A percentile compares a stretch with the other conserved stretches of the same genome.
These are phyloP conservation scores for Diorhabda sublineata DNA, from an alignment of 1,140 invertebrate genomes.

Conservation along the genomic window DNA sequence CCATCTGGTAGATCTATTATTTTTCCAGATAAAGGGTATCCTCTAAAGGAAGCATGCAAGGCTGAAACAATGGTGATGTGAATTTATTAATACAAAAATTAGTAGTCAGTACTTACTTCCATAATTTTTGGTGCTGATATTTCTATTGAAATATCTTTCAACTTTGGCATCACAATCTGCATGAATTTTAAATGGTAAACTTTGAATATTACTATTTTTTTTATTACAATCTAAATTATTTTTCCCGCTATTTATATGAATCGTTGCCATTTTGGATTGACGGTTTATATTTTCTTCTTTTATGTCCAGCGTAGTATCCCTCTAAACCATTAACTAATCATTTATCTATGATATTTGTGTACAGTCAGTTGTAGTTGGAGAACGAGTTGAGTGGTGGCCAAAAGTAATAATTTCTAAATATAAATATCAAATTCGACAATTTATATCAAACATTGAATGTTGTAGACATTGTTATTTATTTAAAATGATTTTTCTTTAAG, in stretches of 20 bases:
- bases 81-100: neutral
- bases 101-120: slow-evolving; percentile 29
- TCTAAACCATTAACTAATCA: too few relatives aligned
- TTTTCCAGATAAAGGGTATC: slow-evolving; percentile 63
- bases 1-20: slow-evolving; percentile 57
- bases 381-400: too few relatives aligned
- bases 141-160: slow-evolving; percentile 63
- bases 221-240: slow-evolving; percentile 45
- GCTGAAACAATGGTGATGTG: neutral
- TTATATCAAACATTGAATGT: too few relatives aligned
- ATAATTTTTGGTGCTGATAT: slow-evolving; percentile 50
- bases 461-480: too few relatives aligned
- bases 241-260: slow-evolving; percentile 52
- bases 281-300: neutral
- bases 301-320: neutral
- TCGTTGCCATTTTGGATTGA: slow-evolving; percentile 31
- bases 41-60: slow-evolving; percentile 59
- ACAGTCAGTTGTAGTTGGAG: too few relatives aligned
- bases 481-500: too few relatives aligned
- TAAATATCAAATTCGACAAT: too few relatives aligned
- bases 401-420: too few relatives aligned
- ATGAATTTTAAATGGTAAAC: slow-evolving; percentile 70
- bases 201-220: slow-evolving; percentile 55
- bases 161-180: slow-evolving; percentile 67
- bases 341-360: too few relatives aligned